Base-by-base conservation (phyloP, 2,113 vertebrate species). In the Struthidea cinerea region DNA sequence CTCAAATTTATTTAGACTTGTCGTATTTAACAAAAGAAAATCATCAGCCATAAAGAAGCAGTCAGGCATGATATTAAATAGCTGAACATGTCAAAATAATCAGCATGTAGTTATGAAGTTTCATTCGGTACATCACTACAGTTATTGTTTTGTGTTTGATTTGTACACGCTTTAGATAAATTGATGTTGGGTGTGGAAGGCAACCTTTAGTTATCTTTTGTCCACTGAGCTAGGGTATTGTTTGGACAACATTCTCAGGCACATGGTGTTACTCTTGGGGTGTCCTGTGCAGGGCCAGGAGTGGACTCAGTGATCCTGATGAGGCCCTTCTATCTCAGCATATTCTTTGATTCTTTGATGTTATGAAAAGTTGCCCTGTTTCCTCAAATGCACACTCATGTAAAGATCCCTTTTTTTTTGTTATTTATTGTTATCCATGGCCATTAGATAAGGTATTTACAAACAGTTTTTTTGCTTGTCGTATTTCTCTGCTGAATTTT, bases 21-120 rank as follows among this genome's bases (percentile, higher is more conserved):
- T 97, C 96, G 86, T 96, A 93, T 67, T 92, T 79, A 96, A 97
- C 95, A 97, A 96, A 98, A 95, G 83, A 92, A 98, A 97, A 96
- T 67, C 64, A 96, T 84, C 85, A 96, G 44, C 74, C 94, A 90
- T 91, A 97, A 97, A 97, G 76, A 79, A 94, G 89, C 86, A 97
- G 92, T 96, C 97, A 97, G 81, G 97, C 98, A 97, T 97, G 95
- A 96, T 98, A 98, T 98, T 97, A 96, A 98, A 97, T 95, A 97
- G 90, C 94, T 97, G 97, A 98, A 97, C 50, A 59, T 97, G 97
- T 97, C 97, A 97, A 96, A 97, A 97, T 97, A 97, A 98, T 98
- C 87, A 74, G 55, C 89, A 35, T 74, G 47, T 95, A 63, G 11
- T 95, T 96, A 75, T 33, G 69, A 91, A 92, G 64, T 83, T 89